Evolutionary conservation across 2,113 vertebrate genomes (phyloP), one percentile per base, ranked within the genome.

Genomic region (Percopsis transmontana): DNA sequence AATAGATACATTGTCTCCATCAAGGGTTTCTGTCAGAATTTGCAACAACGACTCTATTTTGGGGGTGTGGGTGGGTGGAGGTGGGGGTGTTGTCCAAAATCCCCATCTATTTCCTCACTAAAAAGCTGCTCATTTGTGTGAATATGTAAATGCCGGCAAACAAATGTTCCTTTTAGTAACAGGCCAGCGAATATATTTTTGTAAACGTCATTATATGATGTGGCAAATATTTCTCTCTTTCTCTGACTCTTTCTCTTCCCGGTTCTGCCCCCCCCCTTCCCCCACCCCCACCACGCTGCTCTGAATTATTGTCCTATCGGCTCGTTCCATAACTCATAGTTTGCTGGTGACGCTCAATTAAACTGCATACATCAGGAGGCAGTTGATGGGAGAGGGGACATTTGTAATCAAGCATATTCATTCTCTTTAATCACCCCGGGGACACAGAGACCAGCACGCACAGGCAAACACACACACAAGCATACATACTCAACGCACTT

Each of bases 321-420:
- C 77, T 78, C 55, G 79, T 90, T 90, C 87, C 85, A 88, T 90
- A 93, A 91, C 84, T 91, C 90, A 89, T 79, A 87, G 86, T 85
- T 88, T 89, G 80, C 85, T 80, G 60, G 77, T 82, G 88, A 89
- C 60, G 88, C 88, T 91, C 89, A 92, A 91, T 92, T 93, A 92
- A 91, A 91, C 87, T 81, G 90, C 89, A 92, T 93, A 91, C 83
- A 92, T 93, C 91, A 92, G 74, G 48, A 33, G 27, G 71, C 75
- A 73, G 77, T 80, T 89, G 86, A 90, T 89, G 83, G 78, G 82
- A 85, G 89, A 87, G 82, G 82, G 85, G 86, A 86, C 88, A 77
- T 91, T 92, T 90, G 88, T 91, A 92, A 92, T 92, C 87, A 91
- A 90, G 88, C 85, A 88, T 91, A 91, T 93, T 92, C 92, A 91